Conservation (phyloP, 2,888 invertebrate genomes). For the Chloromyia formosa region DNA sequence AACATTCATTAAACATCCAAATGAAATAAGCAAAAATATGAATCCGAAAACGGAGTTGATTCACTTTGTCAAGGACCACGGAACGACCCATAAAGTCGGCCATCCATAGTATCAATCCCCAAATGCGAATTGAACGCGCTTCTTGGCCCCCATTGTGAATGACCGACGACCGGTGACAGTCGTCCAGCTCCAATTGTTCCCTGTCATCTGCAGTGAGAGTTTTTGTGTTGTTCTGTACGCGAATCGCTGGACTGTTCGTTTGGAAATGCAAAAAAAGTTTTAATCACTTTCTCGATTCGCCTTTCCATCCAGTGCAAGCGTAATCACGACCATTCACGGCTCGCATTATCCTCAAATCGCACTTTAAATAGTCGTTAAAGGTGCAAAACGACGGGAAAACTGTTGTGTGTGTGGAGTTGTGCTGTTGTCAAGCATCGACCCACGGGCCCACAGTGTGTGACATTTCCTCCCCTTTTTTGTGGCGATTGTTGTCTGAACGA, state of each 20-base stretch:
- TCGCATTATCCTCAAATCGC: not conserved
- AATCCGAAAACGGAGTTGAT: too few species aligned
- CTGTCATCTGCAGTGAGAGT: conserved; percentile 38
- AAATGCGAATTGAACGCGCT: not conserved
- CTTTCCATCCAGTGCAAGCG: not conserved
- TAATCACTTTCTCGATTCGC: not conserved
- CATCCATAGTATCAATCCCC: too few species aligned
- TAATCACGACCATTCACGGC: not conserved
- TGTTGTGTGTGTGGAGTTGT: not conserved
- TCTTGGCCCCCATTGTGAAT: not conserved
- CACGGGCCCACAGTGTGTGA: not conserved
- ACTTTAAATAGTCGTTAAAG: not conserved
- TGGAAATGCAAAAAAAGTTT: not conserved
- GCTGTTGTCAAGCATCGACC: too few species aligned
- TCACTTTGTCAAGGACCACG: too few species aligned
- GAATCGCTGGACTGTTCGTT: not conserved
- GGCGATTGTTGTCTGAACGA: conserved; percentile 18
- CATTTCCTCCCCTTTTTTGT: conserved; percentile 45
- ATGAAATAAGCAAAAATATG: too few species aligned
- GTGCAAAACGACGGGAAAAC: not conserved
- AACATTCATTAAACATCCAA: too few species aligned
- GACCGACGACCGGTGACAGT: not conserved
- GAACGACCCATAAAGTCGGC: too few species aligned
- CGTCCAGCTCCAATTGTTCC: not conserved
- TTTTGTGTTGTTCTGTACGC: conserved; percentile 27